A percentile compares a stretch with the other conserved stretches of the same genome.
Evolutionary conservation across 92 coral and sea anemone species (phyloP).

Genomic region (Epizoanthus scotinus): DNA sequence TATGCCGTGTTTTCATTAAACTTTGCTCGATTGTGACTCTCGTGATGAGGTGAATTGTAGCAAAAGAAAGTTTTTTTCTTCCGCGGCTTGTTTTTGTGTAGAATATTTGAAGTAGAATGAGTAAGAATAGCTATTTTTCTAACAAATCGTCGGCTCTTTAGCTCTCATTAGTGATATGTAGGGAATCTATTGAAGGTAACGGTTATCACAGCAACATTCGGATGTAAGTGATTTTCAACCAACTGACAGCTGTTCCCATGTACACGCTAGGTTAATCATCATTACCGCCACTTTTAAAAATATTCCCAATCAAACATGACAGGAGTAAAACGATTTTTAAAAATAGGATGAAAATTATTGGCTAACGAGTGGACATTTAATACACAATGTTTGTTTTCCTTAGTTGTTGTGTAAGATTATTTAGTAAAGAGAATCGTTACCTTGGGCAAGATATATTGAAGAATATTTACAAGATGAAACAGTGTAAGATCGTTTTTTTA

Average conservation of each 20-base stretch:
- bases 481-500: too few species aligned
- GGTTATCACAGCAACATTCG: background rate
- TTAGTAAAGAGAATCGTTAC: too few species aligned
- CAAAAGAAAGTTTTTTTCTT: background rate
- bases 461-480: too few species aligned
- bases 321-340: too few species aligned
- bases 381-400: too few species aligned
- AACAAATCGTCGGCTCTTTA: background rate
- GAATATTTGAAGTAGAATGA: constrained; percentile 13
- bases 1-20: background rate
- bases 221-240: background rate
- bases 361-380: too few species aligned
- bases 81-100: background rate
- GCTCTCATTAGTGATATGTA: background rate
- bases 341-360: too few species aligned
- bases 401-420: too few species aligned
- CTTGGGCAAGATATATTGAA: too few species aligned
- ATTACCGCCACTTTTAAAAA: background rate
- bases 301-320: background rate
- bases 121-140: background rate
- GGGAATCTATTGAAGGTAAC: background rate
- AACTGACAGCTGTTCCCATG: background rate
- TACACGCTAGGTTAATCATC: constrained; percentile 11
- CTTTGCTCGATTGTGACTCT: constrained; percentile 9
- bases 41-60: background rate